Conservation (phyloP, 2,113 vertebrate genomes). For the Boleophthalmus pectinirostris region DNA sequence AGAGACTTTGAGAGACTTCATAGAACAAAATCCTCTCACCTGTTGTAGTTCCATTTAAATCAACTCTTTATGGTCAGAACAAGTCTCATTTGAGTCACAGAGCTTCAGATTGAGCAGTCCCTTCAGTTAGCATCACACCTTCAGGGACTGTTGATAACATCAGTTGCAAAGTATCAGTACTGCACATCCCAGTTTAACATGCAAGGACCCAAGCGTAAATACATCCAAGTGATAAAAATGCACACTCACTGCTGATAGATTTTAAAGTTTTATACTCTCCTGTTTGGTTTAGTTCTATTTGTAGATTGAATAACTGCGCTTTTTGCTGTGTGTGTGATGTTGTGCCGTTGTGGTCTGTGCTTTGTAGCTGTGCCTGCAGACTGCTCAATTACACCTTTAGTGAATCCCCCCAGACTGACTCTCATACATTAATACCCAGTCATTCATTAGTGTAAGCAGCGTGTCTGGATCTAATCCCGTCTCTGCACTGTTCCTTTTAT, state of each 20-base stretch:
- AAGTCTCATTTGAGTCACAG: no score
- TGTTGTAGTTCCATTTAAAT: no score
- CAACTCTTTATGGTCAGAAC: no score
- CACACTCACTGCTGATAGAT: neutral
- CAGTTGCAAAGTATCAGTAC: no score
- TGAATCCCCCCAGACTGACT: constrained; percentile 40
- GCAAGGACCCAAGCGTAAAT: neutral
- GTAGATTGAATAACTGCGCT: no score
- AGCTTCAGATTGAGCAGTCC: no score
- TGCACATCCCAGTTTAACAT: neutral
- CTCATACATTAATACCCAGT: constrained; percentile 46
- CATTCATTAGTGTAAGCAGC: constrained; percentile 50
- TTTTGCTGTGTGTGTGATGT: neutral
- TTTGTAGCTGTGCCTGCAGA: constrained; percentile 15
- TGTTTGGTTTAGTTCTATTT: neutral
- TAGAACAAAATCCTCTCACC: no score
- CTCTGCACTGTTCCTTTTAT: constrained; percentile 32
- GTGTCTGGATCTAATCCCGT: constrained; percentile 42
- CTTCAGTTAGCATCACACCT: no score
- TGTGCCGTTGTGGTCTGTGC: neutral
- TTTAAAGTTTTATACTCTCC: neutral
- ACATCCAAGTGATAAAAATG: neutral
- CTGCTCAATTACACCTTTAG: constrained; percentile 26
- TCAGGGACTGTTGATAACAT: no score
- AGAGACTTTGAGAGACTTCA: no score